Evolutionary conservation across 2,888 invertebrate genomes (phyloP), one percentile per base, ranked within the genome.

Genomic region (Limnephilus rhombicus): DNA sequence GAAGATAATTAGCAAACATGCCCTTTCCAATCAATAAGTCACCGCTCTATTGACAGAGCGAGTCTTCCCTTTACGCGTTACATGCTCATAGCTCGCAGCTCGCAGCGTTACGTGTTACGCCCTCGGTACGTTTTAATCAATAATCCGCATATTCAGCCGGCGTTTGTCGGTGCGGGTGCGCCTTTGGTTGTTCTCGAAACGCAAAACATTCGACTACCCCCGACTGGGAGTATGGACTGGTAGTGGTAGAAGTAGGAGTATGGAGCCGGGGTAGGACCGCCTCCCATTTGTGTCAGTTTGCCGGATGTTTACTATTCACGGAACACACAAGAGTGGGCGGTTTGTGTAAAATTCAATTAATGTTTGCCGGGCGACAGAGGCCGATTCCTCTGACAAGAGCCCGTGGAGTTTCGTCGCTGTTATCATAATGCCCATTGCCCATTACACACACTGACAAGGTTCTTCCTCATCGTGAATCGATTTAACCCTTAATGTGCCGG

Each of bases 321-420:
- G 80, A 37, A 89, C 88, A 89, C 88, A 37, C 80, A 80, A 37
- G 45, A 45, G 86, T 24, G 88, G 88, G 88, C 34, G 88, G 68
- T 89, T 89, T 80, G 34, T 37, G 80, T 80, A 37, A 89, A 89
- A 89, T 89, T 89, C 80, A 89, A 89, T 89, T 80, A 89, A 89
- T 80, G 88, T 89, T 89, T 41, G 80, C 68, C 24, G 49, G 68
- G 68, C 68, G 68, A 68, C 68, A 68, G 68, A 24, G 68, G 24
- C 24, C 68, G 68, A 24, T 68, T 68, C 68, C 68, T 68, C 68
- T 68, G 68, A 68, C 68, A 68, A 68, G 24, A 68, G 68, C 68
- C 68, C 53, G 53, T 18, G 53, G 53, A 53, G 53, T 53, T 18
- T 68, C 68, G 5, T 68, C 68, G 4, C 68, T 24, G 9, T 24